A percentile compares a stretch with the other conserved stretches of the same genome.
Conservation (phyloP, 2,888 invertebrate species). For the Drosophila pseudotakahashii region DNA sequence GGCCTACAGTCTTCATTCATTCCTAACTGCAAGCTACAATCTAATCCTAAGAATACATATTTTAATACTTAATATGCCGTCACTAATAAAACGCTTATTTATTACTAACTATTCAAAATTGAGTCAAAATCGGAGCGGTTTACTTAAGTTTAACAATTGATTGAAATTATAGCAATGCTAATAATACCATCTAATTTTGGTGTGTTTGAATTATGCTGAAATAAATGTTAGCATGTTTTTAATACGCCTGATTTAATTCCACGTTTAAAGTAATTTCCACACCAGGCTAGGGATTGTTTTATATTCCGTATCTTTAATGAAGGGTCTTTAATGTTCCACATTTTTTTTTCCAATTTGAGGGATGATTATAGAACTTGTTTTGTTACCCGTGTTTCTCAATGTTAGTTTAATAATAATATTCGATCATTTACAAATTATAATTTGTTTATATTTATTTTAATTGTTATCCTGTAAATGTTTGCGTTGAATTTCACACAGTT, state of each 20-base stretch:
- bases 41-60: constrained; percentile 8
- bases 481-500: constrained; percentile 55
- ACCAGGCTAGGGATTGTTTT: constrained; percentile 1
- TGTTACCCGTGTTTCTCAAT: background rate
- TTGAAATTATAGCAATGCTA: constrained; percentile 7
- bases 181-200: constrained; percentile 5
- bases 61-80: constrained; percentile 9
- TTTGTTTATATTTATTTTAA: constrained; percentile 33
- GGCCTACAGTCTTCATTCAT: constrained; percentile 34
- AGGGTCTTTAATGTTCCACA: background rate
- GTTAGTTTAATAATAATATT: constrained; percentile 13
- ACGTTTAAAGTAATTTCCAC: background rate
- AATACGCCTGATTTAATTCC: background rate
- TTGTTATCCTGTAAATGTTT: constrained; percentile 44
- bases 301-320: background rate
- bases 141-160: constrained; percentile 12
- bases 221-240: constrained; percentile 24
- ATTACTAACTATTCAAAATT: constrained; percentile 15
- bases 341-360: background rate
- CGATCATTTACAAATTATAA: background rate
- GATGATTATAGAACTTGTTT: background rate
- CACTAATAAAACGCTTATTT: constrained; percentile 11
- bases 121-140: constrained; percentile 16
- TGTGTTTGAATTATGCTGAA: constrained; percentile 13
- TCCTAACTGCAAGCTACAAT: constrained; percentile 42